A percentile compares a stretch with the other conserved stretches of the same genome.
These are phyloP conservation scores for Glyptemys insculpta DNA, from an alignment of 2,797 vertebrate genomes.

Conservation along the genomic window DNA sequence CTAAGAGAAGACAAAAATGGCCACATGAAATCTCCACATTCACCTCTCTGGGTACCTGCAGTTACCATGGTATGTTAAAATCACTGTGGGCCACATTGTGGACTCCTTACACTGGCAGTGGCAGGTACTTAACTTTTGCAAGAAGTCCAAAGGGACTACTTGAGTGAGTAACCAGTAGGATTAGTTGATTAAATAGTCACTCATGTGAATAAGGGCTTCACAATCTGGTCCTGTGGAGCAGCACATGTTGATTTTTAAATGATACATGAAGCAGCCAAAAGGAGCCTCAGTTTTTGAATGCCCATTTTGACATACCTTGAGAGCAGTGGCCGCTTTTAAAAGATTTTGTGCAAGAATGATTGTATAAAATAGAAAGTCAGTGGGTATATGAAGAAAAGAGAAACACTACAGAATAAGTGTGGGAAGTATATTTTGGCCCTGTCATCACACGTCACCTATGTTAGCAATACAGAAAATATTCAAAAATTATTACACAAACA, in stretches of 20 bases:
- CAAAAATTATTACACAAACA: neutral
- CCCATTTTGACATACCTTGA: slow-evolving; percentile 10
- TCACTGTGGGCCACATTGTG: neutral
- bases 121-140: neutral
- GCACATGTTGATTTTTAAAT: slow-evolving; percentile 48
- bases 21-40: neutral
- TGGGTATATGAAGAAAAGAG: neutral
- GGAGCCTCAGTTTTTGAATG: slow-evolving; percentile 20
- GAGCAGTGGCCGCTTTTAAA: slow-evolving; percentile 22
- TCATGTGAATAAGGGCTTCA: neutral
- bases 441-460: neutral
- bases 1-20: neutral
- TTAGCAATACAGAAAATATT: slow-evolving; percentile 1
- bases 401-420: neutral
- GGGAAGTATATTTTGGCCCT: neutral
- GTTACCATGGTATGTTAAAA: neutral
- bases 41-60: neutral
- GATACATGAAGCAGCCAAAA: neutral
- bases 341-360: neutral
- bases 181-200: slow-evolving; percentile 5
- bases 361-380: neutral
- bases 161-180: neutral
- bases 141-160: neutral
- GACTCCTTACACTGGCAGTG: neutral
- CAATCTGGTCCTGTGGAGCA: slow-evolving; percentile 6